Evolutionary conservation across 1,140 invertebrate species (phyloP), one percentile per base, ranked within the genome.

Genomic region (Trichomalopsis sarcophagae): DNA sequence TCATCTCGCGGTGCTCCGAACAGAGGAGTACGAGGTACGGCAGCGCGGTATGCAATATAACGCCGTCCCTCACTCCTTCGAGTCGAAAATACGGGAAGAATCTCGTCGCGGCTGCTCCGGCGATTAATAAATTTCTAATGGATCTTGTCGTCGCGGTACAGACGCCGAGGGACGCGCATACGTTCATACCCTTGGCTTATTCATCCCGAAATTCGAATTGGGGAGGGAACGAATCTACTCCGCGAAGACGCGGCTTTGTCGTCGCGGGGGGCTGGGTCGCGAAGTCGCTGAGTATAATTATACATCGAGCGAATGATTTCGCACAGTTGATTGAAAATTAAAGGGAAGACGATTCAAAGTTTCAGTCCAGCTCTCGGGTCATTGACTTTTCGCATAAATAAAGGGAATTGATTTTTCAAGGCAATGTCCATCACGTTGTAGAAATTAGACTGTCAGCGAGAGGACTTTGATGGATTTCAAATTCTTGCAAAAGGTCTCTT

Each of bases 111-210:
- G 6, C 33, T n/a, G 9, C 55, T 40, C 17, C 47, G 21, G 6
- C 68, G 77, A 68, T 77, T 77, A 83, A 66, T 83, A 83, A 77
- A 83, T 83, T 83, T 83, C 82, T 68, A 76, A 83, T 83, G 69
- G 74, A 83, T 77, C 77, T 36, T 23, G 33, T 76, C 33, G 55
- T 76, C 50, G 73, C 50, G 73, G 9, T 23, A 68, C n/a, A 27
- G n/a, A n/a, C 21, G n/a, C 21, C n/a, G 4, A 50, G 47, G 14
- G 13, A 50, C 17, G 47, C 13, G 2, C 17, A n/a, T 9, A 62
- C 6, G 1, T n/a, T 6, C 7, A 62, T n/a, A 62, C 55, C 21
- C 55, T 33, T 66, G 33, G 66, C 33, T 50, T 69, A 83, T 77
- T 83, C 74, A 30, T 30, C 14, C 68, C 4, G 62, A 23, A 62